phyloP scores from a whole-genome alignment of 2,113 vertebrate species.

The Oenanthe melanoleuca region DNA sequence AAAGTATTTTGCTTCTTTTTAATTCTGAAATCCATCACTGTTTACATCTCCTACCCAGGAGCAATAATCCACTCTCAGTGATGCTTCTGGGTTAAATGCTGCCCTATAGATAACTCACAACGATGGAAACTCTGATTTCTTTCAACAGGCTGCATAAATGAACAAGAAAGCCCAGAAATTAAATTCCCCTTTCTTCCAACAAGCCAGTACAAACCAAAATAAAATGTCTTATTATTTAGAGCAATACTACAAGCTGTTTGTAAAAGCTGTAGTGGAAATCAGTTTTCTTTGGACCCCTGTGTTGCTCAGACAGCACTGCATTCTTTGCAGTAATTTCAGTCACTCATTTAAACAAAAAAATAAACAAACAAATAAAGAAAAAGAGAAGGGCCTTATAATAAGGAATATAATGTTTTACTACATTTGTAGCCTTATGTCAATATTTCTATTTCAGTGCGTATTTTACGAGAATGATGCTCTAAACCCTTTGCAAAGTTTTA shows the following conservation, averaged over 20 bases:
- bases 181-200: neutral
- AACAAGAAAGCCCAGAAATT: neutral
- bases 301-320: neutral
- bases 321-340: neutral
- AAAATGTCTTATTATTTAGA: neutral
- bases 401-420: neutral
- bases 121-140: neutral
- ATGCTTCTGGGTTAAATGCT: neutral
- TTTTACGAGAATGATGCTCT: neutral
- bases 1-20: neutral
- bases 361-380: neutral
- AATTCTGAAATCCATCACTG: neutral
- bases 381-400: neutral
- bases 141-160: neutral
- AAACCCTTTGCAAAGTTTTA: neutral
- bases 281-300: neutral
- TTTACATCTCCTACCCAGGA: neutral
- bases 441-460: neutral
- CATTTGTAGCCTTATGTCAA: too few relatives aligned
- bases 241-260: neutral
- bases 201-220: neutral
- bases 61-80: neutral
- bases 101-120: neutral
- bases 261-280: neutral
- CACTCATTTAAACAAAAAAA: neutral